Conservation (phyloP, 2,113 vertebrate genomes). For the Prunella himalayana region DNA sequence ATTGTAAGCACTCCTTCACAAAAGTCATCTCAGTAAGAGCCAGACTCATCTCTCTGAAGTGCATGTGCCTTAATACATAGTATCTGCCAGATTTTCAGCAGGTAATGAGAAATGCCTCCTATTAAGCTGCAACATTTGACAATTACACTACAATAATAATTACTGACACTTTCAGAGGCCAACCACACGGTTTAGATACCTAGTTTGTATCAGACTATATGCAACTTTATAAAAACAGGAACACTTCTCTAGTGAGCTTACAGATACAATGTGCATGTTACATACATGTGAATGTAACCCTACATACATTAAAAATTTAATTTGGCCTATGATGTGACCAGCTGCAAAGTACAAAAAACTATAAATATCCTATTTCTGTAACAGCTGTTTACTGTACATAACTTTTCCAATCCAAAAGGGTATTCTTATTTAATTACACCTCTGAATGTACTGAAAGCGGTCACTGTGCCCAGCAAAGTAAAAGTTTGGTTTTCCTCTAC, state of each 20-base stretch:
- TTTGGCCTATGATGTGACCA: background rate
- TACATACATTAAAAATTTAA: background rate
- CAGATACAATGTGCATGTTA: background rate
- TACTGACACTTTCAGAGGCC: background rate
- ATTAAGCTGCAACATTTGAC: background rate
- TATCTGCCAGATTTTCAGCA: background rate
- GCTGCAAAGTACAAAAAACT: background rate
- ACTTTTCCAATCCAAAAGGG: background rate
- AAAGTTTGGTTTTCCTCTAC: background rate
- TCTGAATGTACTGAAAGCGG: background rate
- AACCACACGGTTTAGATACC: background rate
- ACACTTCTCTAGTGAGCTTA: background rate
- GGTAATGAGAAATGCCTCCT: background rate
- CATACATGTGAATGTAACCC: too few species aligned
- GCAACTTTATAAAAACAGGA: background rate
- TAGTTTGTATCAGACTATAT: background rate
- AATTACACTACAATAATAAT: background rate
- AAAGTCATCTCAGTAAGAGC: background rate
- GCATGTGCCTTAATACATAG: background rate
- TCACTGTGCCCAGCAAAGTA: background rate
- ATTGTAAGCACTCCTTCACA: background rate
- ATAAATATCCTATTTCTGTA: background rate
- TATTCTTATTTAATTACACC: background rate
- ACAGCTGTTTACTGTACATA: background rate
- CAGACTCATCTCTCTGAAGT: background rate